Evolutionary conservation across 2,888 invertebrate genomes (phyloP), one percentile per base, ranked within the genome.

Genomic region (Argyresthia albistria): DNA sequence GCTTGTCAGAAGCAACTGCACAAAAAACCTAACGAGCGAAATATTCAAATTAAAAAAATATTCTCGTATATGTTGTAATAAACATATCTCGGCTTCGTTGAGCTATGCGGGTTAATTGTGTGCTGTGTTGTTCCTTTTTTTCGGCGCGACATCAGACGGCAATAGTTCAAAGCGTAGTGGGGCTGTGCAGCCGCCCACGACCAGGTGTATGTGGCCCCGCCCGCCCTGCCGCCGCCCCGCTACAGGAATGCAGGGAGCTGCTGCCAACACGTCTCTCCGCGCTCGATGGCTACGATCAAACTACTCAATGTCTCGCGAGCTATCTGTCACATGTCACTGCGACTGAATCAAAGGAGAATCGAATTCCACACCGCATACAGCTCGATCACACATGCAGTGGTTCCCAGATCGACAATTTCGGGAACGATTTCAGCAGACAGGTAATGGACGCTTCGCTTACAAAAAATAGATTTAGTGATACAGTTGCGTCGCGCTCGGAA

Each of bases 161-260:
- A 46, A 51, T 43, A 72, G 73, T 67, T 76, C 76, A 76, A 79
- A 78, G 75, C 63, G 61, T 55, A 58, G 57, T 58, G 60, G 60
- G 59, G 69, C 70, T 69, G 68, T 60, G 46, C 25, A 16, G 14
- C 37, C 69, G 72, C 67, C 69, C 68, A 73, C 72, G 64, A 64
- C 76, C 83, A 82, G 83, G 79, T 82, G 80, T 75, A 76, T 42
- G 16, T 2, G 25, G 16, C 51, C 15, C 14, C 48, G 14, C 37
- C 48, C 48, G 48, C 48, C n/a, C 48, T 37, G n/a, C 37, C 48
- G 43, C 66, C 69, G 67, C 69, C 63, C 62, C 68, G 59, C 68
- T 71, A 67, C 60, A 58, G 65, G 67, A 63, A 73, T 70, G 66
- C 62, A 62, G 64, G 61, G 61, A 59, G 57, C 57, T 65, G 63